Base-by-base conservation (phyloP, 1,140 invertebrate genomes). In the Parapsyche elsis region DNA sequence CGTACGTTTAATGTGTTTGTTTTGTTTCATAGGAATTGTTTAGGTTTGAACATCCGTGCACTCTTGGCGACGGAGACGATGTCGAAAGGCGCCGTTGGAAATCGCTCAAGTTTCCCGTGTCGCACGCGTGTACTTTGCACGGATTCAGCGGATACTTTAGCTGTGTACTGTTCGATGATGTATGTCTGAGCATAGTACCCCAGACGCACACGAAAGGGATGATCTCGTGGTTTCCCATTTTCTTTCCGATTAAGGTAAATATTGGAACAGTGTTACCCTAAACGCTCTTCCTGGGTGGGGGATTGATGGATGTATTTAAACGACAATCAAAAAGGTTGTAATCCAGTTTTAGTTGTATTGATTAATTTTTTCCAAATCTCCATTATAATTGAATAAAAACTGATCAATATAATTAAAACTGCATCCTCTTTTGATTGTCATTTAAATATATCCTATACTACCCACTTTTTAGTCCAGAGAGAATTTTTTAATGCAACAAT, bases 141-240 rank as follows among this genome's bases (percentile, higher is more conserved):
- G 98, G 97, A 5, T 96, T 99, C 87, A 95, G 94, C 71, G 98
- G 98, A 0, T 99, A 98, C 86, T 99, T 99, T 90, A 95, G 98
- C 84, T 93, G 95, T 61, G 87, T 92, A 71, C 90, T 99, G 14
- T 98, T 95, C 87, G 94, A 94, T 84, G 92, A 96, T 86, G 91
- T 98, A 57, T 93, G 88, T 46, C 89, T 99, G 9, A 98, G 97
- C 86, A 99, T 98, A 85, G 91, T 95, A 83, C 98, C 98, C 4
- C 88, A 91, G 16, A 96, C 94, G 5, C 94, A 98, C 86, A 97
- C 96, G 45, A 90, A 91, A 2, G 95, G 95, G 85, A 97, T 99
- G 96, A 96, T 98, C 84, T 97, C 96, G 83, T 99, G 98, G 98
- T 99, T 99, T 86, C 97, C 98, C 12, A 96, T 98, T 74, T 95